These are phyloP conservation scores for Emydoidea blandingii DNA, from an alignment of 2,797 vertebrate species.

Conservation along the genomic window DNA sequence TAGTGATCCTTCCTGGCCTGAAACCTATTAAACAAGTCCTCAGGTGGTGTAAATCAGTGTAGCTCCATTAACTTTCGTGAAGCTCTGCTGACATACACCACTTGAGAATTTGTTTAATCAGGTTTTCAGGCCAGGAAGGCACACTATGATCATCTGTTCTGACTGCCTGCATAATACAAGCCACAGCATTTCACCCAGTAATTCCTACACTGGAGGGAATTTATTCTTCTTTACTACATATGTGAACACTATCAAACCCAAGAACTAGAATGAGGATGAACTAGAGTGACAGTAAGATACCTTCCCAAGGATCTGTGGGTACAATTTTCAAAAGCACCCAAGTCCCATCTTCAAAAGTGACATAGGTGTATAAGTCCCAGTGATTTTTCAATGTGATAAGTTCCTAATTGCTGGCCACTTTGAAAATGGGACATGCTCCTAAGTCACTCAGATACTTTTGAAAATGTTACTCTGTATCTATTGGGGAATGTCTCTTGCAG, in stretches of 20 bases:
- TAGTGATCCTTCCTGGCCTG: neutral
- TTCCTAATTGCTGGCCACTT: neutral
- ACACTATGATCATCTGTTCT: neutral
- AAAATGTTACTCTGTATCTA: neutral
- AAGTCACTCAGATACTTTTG: slow-evolving; percentile 1
- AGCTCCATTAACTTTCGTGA: neutral
- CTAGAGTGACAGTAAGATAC: neutral
- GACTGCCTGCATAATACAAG: neutral
- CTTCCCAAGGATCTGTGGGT: neutral
- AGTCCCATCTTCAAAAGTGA: neutral
- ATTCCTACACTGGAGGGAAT: neutral
- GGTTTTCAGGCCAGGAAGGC: neutral
- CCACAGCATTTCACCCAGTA: neutral
- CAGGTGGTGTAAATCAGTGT: neutral
- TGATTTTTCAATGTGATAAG: neutral
- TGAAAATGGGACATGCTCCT: neutral
- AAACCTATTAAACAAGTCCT: neutral
- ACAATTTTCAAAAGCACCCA: neutral
- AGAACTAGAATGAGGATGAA: neutral
- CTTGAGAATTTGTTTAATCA: neutral
- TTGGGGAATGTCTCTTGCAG: neutral
- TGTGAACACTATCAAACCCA: neutral
- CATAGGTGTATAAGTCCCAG: neutral
- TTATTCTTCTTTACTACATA: neutral
- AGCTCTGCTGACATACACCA: neutral